phyloP scores from a whole-genome alignment of 2,113 vertebrate species.

The Stegastes partitus region DNA sequence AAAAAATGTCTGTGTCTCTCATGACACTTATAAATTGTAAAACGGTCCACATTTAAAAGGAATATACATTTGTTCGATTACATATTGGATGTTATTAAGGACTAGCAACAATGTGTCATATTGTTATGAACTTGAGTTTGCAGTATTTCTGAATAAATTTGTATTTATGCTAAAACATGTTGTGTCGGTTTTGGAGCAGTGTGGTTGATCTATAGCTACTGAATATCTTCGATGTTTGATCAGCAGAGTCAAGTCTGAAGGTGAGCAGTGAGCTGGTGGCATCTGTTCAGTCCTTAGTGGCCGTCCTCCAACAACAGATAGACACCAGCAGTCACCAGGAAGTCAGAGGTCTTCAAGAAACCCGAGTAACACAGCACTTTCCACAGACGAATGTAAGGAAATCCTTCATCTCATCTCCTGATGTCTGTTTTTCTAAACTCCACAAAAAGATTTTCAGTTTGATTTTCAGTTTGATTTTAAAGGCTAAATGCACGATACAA shows the following conservation, averaged over 20 bases:
- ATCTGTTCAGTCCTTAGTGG: slow-evolving; percentile 78
- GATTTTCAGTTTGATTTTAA: not conserved
- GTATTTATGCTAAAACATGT: no score
- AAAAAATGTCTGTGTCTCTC: not conserved
- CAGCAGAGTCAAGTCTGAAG: slow-evolving; percentile 55
- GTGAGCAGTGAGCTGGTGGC: slow-evolving; percentile 85
- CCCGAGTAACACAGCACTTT: not conserved
- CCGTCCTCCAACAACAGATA: slow-evolving; percentile 76
- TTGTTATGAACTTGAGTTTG: not conserved
- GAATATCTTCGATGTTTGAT: not conserved
- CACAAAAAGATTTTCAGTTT: no score
- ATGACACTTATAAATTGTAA: no score
- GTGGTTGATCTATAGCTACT: not conserved
- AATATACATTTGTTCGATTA: no score
- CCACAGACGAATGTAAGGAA: slow-evolving; percentile 42
- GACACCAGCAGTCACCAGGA: slow-evolving; percentile 44
- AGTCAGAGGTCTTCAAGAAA: slow-evolving; percentile 1
- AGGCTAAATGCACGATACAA: no score
- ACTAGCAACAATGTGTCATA: no score
- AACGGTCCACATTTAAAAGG: no score
- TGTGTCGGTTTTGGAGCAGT: no score
- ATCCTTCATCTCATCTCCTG: not conserved
- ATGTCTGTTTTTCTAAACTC: not conserved
- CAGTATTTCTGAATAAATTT: no score
- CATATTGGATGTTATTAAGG: no score